Percentiles rank a stretch among this genome's conserved stretches.
Conservation (phyloP, 2,888 invertebrate genomes). For the Lathronympha strigana region DNA sequence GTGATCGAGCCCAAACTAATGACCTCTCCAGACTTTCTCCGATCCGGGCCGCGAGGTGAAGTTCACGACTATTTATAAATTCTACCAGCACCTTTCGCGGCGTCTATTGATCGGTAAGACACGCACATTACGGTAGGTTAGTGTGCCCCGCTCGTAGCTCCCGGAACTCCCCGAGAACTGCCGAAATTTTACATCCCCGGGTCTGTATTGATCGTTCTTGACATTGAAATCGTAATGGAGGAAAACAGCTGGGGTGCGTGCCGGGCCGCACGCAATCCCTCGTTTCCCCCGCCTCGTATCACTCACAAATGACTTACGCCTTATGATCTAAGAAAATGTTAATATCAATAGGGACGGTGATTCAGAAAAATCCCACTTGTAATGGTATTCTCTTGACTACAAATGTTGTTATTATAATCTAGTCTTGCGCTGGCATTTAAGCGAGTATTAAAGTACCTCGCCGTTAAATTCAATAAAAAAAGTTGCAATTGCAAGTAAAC, state of each 20-base stretch:
- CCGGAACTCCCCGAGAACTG: constrained; percentile 77
- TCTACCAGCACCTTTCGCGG: constrained; percentile 73
- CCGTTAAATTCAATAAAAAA: constrained; percentile 26
- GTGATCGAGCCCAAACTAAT: constrained; percentile 59
- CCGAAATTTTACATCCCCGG: constrained; percentile 82
- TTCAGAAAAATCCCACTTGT: constrained; percentile 23
- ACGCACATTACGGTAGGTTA: constrained; percentile 84
- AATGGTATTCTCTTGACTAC: constrained; percentile 30
- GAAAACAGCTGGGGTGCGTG: constrained; percentile 82
- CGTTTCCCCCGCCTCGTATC: constrained; percentile 45
- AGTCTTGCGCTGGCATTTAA: constrained; percentile 29
- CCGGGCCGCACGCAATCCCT: constrained; percentile 67
- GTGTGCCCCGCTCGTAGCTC: constrained; percentile 74
- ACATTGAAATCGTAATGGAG: constrained; percentile 82
- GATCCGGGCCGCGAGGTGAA: constrained; percentile 72
- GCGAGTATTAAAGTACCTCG: background rate
- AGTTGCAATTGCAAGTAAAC: constrained; percentile 30
- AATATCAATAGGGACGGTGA: constrained; percentile 13
- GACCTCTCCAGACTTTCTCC: constrained; percentile 71
- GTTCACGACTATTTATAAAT: constrained; percentile 83
- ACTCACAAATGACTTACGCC: constrained; percentile 26
- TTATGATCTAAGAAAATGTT: constrained; percentile 7
- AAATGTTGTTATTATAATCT: constrained; percentile 21
- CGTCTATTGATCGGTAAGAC: constrained; percentile 77
- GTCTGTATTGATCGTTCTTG: constrained; percentile 82